A percentile compares a stretch with the other conserved stretches of the same genome.
Conservation (phyloP, 2,888 invertebrate species). For the Tuta absoluta region DNA sequence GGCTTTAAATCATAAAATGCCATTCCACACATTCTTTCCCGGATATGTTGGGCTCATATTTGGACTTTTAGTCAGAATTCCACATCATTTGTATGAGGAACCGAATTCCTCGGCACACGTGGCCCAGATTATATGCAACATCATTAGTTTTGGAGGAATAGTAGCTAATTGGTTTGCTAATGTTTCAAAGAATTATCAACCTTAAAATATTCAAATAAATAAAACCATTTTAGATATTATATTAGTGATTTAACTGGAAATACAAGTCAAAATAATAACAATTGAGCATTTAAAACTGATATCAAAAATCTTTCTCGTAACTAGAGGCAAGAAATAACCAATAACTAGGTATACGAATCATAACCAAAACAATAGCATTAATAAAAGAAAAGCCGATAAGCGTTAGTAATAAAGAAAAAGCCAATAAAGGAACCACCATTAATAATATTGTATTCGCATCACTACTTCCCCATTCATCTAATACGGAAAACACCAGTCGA, state of each 20-base stretch:
- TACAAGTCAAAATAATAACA: too few relatives aligned
- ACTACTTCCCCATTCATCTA: conserved; percentile 54
- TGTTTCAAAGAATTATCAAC: not conserved
- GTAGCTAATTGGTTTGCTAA: conserved; percentile 33
- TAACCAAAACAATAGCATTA: not conserved
- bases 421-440: conserved; percentile 56
- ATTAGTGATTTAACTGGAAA: too few relatives aligned
- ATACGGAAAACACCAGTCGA: conserved; percentile 53
- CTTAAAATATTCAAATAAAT: too few relatives aligned
- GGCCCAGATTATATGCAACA: conserved; percentile 36
- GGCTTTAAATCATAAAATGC: conserved; percentile 60
- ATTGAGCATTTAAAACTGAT: too few relatives aligned
- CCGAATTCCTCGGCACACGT: conserved; percentile 42
- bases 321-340: not conserved
- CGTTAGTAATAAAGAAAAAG: conserved; percentile 36
- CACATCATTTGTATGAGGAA: conserved; percentile 58
- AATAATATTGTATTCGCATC: conserved; percentile 60
- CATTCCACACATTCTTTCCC: conserved; percentile 50
- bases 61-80: conserved; percentile 55
- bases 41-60: conserved; percentile 49
- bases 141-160: conserved; percentile 36
- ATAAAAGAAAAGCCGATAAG: conserved; percentile 8
- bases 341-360: not conserved
- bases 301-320: too few relatives aligned
- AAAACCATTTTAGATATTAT: too few relatives aligned